Evolutionary conservation across 2,888 invertebrate genomes (phyloP).

Genomic region (Pammene aurita): DNA sequence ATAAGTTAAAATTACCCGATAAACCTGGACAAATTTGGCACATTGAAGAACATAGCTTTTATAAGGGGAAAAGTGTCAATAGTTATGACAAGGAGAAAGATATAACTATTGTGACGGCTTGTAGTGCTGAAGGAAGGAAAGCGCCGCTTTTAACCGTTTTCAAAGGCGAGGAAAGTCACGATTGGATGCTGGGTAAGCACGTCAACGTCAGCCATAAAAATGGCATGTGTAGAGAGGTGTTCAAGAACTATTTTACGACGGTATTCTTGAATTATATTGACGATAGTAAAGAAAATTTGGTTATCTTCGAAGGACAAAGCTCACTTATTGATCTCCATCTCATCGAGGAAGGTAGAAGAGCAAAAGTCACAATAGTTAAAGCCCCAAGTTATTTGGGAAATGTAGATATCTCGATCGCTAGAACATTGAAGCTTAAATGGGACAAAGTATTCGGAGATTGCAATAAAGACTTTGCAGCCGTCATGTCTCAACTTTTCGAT

Average conservation of each 20-base stretch:
- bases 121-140: conserved; percentile 21
- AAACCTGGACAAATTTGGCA: conserved; percentile 24
- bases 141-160: conserved; percentile 14
- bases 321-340: conserved; percentile 3
- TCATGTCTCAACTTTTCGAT: not conserved
- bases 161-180: conserved; percentile 6
- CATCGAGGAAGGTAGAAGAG: conserved; percentile 2
- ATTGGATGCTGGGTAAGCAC: conserved; percentile 16
- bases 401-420: conserved; percentile 5
- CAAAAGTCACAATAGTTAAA: conserved; percentile 1
- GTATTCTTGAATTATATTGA: conserved; percentile 15
- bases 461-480: not conserved
- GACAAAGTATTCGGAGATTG: not conserved
- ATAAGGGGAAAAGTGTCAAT: not conserved
- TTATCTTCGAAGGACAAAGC: not conserved
- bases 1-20: conserved; percentile 3
- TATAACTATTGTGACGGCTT: conserved; percentile 6
- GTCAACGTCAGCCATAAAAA: not conserved
- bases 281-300: not conserved
- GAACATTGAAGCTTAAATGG: conserved; percentile 2
- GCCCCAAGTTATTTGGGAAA: conserved; percentile 6
- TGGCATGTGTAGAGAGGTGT: conserved; percentile 16
- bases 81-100: not conserved
- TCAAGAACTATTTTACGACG: conserved; percentile 15
- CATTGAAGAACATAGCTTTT: conserved; percentile 17